A percentile compares a stretch with the other conserved stretches of the same genome.
These are phyloP conservation scores for Macaca nemestrina DNA, from an alignment of 2,113 vertebrate genomes.

Conservation along the genomic window DNA sequence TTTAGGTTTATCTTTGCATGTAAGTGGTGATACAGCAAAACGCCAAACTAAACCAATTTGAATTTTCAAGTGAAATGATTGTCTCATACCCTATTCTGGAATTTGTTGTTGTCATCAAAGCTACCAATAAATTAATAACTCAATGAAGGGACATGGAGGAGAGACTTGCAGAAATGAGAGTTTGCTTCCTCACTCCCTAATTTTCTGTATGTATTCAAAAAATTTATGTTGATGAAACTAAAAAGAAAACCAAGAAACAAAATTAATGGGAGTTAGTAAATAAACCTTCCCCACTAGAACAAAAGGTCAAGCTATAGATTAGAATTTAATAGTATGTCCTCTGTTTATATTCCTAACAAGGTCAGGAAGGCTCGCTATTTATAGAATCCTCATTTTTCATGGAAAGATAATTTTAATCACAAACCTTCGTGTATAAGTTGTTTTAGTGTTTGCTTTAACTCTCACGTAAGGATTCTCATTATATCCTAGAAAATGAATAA, in stretches of 20 bases:
- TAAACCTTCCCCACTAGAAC: neutral
- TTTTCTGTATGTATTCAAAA: neutral
- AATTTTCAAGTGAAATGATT: constrained; percentile 8
- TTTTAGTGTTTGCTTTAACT: neutral
- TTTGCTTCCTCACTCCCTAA: neutral
- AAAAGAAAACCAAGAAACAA: neutral
- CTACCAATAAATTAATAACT: constrained; percentile 1
- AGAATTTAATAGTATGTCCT: neutral
- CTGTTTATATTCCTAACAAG: neutral
- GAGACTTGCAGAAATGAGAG: neutral
- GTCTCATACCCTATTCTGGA: neutral
- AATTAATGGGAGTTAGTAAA: neutral
- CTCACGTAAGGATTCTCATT: neutral
- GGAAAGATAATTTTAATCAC: neutral
- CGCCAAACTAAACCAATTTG: neutral
- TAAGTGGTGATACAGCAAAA: neutral
- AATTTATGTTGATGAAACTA: neutral
- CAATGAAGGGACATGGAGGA: neutral
- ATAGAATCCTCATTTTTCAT: constrained; percentile 2
- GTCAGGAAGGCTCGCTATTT: neutral
- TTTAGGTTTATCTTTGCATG: neutral
- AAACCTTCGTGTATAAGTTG: neutral
- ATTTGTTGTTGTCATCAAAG: neutral
- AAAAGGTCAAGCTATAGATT: neutral
- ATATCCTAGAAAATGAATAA: constrained; percentile 18